Evolutionary conservation across 2,113 vertebrate genomes (phyloP), one percentile per base, ranked within the genome.

Genomic region (Lycocorax pyrrhopterus): DNA sequence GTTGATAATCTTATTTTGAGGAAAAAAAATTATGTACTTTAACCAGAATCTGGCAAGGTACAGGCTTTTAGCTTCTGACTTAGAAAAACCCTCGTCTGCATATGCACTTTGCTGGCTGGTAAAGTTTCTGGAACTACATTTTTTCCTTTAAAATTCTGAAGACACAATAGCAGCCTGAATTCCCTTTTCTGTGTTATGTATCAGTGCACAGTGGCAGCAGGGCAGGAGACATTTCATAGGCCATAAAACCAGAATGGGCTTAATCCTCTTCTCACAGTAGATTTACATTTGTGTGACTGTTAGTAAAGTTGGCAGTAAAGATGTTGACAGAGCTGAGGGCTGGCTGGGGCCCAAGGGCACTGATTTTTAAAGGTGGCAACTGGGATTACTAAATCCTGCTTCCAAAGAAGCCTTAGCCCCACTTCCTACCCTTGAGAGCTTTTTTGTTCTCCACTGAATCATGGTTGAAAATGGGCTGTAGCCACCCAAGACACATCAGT

Each of bases 1-100:
- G 94, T 95, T 80, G 56, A 78, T 96, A 96, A 97, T 96, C 93
- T 93, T 96, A 92, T 96, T 97, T 94, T 23, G 25, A 87, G 71
- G 85, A 35, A 63, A 63, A 86, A 93, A 93, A 64, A 67, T 3
- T 22, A 56, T 22, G 64, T 88, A 56, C 41, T 90, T 63, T 64
- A 56, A 9, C 51, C 68, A 90, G 85, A 82, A 90, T 78, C 87
- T 90, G 90, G 56, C 72, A 94, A 93, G 79, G 64, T 75, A 63
- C 78, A 94, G 46, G 55, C 63, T 68, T 79, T 74, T 43, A 82
- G 15, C 26, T 79, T 91, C 75, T 85, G 63, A 39, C 47, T 93
- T 73, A 52, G 33, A 83, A 77, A 71, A 74, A 86, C 25, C 9
- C 62, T 91, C 32, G 26, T 55, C 32, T 53, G 29, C 15, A 26